These are phyloP conservation scores for Campylomormyrus numenius DNA, from an alignment of 2,113 vertebrate genomes.

Conservation along the genomic window DNA sequence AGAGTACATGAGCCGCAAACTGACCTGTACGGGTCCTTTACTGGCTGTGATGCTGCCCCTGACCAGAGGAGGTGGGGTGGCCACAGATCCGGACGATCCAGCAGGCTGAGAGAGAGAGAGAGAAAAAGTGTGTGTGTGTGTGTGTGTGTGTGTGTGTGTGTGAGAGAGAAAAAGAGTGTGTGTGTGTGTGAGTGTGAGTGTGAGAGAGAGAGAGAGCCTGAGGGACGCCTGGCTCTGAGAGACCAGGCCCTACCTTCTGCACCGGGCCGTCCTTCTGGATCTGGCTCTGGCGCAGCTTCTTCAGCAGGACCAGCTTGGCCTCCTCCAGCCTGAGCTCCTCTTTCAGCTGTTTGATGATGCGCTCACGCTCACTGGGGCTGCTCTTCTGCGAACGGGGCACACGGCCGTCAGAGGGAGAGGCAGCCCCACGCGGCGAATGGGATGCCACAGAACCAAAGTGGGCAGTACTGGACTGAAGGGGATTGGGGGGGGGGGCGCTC, in stretches of 20 bases:
- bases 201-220: constrained; percentile 12
- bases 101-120: constrained; percentile 32
- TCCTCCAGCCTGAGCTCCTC: constrained; percentile 91
- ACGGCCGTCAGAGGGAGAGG: neutral
- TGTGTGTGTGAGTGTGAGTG: no score
- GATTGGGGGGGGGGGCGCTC: constrained; percentile 34
- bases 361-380: constrained; percentile 80
- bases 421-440: neutral
- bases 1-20: constrained; percentile 25
- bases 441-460: neutral
- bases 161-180: neutral
- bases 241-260: constrained; percentile 72
- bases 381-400: constrained; percentile 64
- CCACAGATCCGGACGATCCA: constrained; percentile 67
- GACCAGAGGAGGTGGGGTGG: constrained; percentile 82
- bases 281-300: constrained; percentile 94
- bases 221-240: neutral
- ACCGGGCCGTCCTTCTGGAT: constrained; percentile 82
- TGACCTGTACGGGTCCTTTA: constrained; percentile 83
- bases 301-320: constrained; percentile 88
- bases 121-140: neutral
- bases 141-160: neutral
- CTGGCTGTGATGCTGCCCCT: constrained; percentile 75
- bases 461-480: neutral
- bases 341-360: constrained; percentile 83